Percentiles rank a stretch among this genome's conserved stretches.
Conservation (phyloP, 2,888 invertebrate genomes). For the Kryphioiulus occultus region DNA sequence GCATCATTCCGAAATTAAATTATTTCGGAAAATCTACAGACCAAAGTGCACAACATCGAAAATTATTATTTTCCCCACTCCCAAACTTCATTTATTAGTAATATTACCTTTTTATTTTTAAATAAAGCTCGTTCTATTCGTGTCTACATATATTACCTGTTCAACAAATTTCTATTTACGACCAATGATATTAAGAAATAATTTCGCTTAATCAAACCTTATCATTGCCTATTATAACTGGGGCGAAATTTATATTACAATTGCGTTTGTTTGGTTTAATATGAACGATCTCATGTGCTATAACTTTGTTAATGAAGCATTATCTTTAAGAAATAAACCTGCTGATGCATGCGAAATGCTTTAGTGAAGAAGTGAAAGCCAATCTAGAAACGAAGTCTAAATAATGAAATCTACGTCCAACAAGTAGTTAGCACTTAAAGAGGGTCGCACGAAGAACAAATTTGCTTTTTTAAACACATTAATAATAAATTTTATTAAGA, state of each 20-base stretch:
- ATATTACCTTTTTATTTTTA: not conserved
- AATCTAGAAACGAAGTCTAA: slow-evolving; percentile 27
- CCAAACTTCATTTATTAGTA: slow-evolving; percentile 15
- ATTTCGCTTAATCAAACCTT: slow-evolving; percentile 6
- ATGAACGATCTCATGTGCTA: slow-evolving; percentile 1
- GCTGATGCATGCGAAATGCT: not conserved
- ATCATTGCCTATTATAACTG: slow-evolving; percentile 34
- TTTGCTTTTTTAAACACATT: slow-evolving; percentile 3
- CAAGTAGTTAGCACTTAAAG: slow-evolving; percentile 17
- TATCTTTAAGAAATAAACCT: not conserved
- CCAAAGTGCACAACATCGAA: slow-evolving; percentile 34
- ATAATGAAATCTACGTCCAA: slow-evolving; percentile 20
- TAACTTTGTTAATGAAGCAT: slow-evolving; percentile 22
- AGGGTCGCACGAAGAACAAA: not conserved
- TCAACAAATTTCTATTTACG: slow-evolving; percentile 29
- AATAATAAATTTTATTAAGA: not conserved
- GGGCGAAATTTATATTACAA: slow-evolving; percentile 15
- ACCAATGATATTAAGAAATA: slow-evolving; percentile 28
- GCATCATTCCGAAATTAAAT: not conserved
- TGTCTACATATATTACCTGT: slow-evolving; percentile 32
- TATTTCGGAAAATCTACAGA: slow-evolving; percentile 13
- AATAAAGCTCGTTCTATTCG: slow-evolving; percentile 24
- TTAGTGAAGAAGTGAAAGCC: slow-evolving; percentile 27
- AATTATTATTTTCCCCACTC: not conserved
- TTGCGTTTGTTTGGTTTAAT: slow-evolving; percentile 18